phyloP scores from a whole-genome alignment of 2,797 vertebrate genomes.

The Jordanella pulchra region DNA sequence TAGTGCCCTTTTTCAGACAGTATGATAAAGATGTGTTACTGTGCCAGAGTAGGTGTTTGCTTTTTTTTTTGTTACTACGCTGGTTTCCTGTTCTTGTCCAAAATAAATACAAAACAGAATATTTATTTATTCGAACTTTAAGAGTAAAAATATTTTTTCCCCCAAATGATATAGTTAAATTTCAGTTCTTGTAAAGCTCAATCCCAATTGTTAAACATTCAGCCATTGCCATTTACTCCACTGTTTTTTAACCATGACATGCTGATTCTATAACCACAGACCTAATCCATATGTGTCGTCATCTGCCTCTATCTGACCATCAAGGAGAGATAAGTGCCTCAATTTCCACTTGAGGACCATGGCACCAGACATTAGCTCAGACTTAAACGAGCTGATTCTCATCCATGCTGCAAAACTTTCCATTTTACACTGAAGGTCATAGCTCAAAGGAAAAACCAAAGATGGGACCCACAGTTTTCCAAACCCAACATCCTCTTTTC shows the following conservation, averaged over 20 bases:
- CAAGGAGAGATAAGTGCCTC: background rate
- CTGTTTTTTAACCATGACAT: background rate
- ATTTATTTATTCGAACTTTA: too few species aligned
- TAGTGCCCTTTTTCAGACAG: conserved; percentile 20
- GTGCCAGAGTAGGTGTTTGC: conserved; percentile 15
- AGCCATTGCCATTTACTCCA: background rate
- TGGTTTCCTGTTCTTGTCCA: background rate
- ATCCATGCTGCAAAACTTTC: background rate
- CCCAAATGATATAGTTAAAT: background rate
- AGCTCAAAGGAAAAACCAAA: background rate
- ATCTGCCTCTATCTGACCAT: background rate
- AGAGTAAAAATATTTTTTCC: background rate
- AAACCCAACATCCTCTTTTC: background rate
- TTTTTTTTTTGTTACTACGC: conserved; percentile 23
- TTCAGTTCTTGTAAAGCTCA: background rate
- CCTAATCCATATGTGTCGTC: background rate
- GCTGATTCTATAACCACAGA: background rate
- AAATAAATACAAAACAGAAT: background rate
- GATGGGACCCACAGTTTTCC: background rate
- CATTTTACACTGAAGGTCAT: background rate
- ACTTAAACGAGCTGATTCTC: background rate
- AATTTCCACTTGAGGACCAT: background rate
- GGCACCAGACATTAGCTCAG: background rate
- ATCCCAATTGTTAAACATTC: background rate
- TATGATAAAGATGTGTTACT: conserved; percentile 41